Conservation (phyloP, 2,888 invertebrate species). For the Hymenopus coronatus region DNA sequence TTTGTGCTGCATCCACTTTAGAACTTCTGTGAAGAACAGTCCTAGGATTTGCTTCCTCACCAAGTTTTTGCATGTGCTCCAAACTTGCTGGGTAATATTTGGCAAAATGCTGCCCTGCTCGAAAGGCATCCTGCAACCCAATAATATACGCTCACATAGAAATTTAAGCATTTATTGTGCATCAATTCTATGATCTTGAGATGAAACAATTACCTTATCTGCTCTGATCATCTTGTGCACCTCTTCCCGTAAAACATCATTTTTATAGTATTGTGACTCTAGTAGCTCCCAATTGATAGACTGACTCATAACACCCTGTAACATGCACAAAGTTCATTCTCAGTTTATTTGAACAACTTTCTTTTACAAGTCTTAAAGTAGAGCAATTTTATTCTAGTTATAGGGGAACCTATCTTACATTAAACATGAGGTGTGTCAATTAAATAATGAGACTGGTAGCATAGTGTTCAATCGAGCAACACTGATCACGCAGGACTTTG, state of each 20-base stretch:
- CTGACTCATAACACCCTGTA: conserved; percentile 90
- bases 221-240: conserved; percentile 84
- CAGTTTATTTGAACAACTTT: background rate
- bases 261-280: conserved; percentile 81
- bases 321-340: background rate
- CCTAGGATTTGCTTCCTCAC: background rate
- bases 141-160: background rate
- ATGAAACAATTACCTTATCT: conserved; percentile 47
- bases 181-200: background rate
- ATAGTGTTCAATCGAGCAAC: too few species aligned
- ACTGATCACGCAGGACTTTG: too few species aligned
- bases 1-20: background rate
- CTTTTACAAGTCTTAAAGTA: too few species aligned
- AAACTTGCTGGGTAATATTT: conserved; percentile 58
- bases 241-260: conserved; percentile 76
- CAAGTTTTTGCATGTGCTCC: conserved; percentile 35
- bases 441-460: too few species aligned
- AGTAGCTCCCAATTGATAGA: conserved; percentile 92
- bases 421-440: too few species aligned
- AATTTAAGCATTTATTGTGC: background rate
- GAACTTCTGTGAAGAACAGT: background rate
- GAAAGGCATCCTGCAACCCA: conserved; percentile 44
- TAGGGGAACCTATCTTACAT: too few species aligned
- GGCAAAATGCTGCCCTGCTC: conserved; percentile 71
- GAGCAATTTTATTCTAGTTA: too few species aligned